Percentiles rank a stretch among this genome's conserved stretches.
phyloP scores from a whole-genome alignment of 2,797 vertebrate species.

The Taenioides sp. region DNA sequence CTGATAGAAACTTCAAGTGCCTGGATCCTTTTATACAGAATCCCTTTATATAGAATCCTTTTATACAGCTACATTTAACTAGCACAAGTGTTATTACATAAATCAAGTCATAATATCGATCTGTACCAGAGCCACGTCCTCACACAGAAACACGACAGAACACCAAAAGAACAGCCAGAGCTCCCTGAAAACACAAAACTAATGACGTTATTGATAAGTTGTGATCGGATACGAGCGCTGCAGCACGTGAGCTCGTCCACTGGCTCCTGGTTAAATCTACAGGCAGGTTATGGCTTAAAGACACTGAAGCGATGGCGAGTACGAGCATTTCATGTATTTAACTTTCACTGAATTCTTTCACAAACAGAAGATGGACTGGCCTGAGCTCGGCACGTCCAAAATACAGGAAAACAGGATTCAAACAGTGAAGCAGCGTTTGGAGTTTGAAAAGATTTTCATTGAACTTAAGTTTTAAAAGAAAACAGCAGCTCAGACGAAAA shows the following conservation, averaged over 20 bases:
- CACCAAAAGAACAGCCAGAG: neutral
- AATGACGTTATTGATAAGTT: too few species aligned
- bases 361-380: neutral
- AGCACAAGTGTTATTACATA: neutral
- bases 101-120: too few species aligned
- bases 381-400: too few species aligned
- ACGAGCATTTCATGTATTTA: neutral
- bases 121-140: too few species aligned
- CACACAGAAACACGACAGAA: neutral
- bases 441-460: neutral
- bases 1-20: constrained; percentile 2
- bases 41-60: neutral
- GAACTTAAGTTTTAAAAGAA: too few species aligned
- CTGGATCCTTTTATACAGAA: neutral
- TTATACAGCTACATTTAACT: neutral
- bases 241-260: too few species aligned
- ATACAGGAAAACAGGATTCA: too few species aligned
- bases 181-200: neutral
- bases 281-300: neutral
- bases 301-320: neutral
- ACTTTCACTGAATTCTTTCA: neutral
- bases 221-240: too few species aligned
- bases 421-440: too few species aligned
- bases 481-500: too few species aligned
- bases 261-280: neutral